phyloP scores from a whole-genome alignment of 2,113 vertebrate species.

The Sphaerodactylus townsendi region DNA sequence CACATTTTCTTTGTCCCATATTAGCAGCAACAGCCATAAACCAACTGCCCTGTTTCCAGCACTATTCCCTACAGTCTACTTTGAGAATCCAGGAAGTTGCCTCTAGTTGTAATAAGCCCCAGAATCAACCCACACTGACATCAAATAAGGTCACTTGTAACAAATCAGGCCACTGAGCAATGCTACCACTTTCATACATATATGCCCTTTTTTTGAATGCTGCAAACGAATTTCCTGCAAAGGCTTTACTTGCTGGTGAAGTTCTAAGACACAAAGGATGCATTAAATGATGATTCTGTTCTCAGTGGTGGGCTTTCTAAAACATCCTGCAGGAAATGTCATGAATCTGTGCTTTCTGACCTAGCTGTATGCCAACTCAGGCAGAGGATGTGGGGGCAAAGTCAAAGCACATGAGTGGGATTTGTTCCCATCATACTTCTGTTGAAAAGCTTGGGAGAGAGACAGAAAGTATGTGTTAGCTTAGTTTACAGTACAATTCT shows the following conservation, averaged over 20 bases:
- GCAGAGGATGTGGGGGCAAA: slow-evolving; percentile 11
- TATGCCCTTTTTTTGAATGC: background rate
- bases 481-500: background rate
- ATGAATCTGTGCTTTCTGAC: slow-evolving; percentile 8
- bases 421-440: background rate
- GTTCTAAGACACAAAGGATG: background rate
- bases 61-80: background rate
- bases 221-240: slow-evolving; percentile 54
- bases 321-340: background rate
- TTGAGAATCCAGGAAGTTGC: slow-evolving; percentile 19
- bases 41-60: background rate
- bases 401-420: slow-evolving; percentile 7
- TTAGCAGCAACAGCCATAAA: background rate
- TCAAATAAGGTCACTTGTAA: background rate
- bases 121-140: background rate
- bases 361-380: slow-evolving; percentile 9
- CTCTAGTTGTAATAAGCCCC: background rate
- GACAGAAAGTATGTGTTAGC: background rate
- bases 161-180: background rate
- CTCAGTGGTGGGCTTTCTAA: rapidly evolving
- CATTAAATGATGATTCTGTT: slow-evolving; percentile 36
- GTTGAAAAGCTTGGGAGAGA: rapidly evolving
- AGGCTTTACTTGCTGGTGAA: slow-evolving; percentile 23
- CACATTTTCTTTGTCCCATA: background rate
- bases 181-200: slow-evolving; percentile 8